These are phyloP conservation scores for Trichogramma pretiosum DNA, from an alignment of 1,140 invertebrate genomes.

Conservation along the genomic window DNA sequence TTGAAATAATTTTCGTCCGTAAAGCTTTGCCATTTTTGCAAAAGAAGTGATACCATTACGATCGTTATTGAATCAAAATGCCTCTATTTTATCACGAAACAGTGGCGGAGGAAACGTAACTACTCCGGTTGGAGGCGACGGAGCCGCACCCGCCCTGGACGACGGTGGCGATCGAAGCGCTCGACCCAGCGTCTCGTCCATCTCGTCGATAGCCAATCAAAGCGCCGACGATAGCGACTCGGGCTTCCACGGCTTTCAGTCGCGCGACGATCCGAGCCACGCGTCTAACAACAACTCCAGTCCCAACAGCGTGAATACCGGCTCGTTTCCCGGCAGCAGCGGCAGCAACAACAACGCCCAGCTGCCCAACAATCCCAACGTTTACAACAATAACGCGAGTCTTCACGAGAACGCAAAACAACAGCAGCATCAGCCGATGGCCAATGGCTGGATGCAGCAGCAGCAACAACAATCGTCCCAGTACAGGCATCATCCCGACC, in stretches of 20 bases:
- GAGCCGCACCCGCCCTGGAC: slow-evolving; percentile 26
- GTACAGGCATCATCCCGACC: slow-evolving; percentile 17
- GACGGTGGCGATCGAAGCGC: slow-evolving; percentile 34
- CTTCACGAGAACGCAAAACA: not conserved
- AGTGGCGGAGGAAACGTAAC: not conserved
- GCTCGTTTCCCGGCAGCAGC: slow-evolving; percentile 34
- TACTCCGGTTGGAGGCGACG: slow-evolving; percentile 14
- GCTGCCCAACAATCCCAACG: slow-evolving; percentile 20
- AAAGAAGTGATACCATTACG: no score
- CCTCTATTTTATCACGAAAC: no score
- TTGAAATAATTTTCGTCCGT: no score
- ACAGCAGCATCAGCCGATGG: slow-evolving; percentile 24
- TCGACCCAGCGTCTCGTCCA: slow-evolving; percentile 42
- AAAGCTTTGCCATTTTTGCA: no score
- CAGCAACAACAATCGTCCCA: slow-evolving; percentile 30
- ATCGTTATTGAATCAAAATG: no score
- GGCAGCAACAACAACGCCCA: slow-evolving; percentile 32
- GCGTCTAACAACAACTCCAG: slow-evolving; percentile 38
- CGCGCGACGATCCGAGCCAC: slow-evolving; percentile 37
- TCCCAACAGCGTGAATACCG: slow-evolving; percentile 36
- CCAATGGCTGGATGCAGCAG: slow-evolving; percentile 39
- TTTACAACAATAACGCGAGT: slow-evolving; percentile 18
- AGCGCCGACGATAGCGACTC: slow-evolving; percentile 52
- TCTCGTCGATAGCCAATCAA: slow-evolving; percentile 47
- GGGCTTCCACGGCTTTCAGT: slow-evolving; percentile 50